Base-by-base conservation (phyloP, 2,113 vertebrate species). In the Cryptotis parvus region DNA sequence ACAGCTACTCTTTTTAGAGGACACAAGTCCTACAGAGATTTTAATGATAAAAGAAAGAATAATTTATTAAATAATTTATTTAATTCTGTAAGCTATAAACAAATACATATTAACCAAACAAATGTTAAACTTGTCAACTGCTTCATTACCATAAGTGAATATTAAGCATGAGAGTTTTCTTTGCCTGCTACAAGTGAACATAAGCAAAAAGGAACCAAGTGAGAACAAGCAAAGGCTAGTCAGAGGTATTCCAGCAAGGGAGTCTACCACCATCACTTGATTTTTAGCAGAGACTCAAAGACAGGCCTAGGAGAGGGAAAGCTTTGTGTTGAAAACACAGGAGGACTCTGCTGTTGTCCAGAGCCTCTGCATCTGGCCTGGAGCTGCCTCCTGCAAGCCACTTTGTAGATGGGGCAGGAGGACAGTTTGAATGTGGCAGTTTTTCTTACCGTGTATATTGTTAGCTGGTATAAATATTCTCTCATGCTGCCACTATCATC, bases 61-160 rank as follows among this genome's bases (percentile, higher is more conserved):
- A 80, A 70, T 75, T 61, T 84, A 70, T 82, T 91, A 66, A 80
- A 77, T 88, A 69, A 66, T 84, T 68, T 92, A 84, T n/a, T 77
- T 93, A 87, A 73, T 77, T 45, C 31, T 77, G 31, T 72, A 69
- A 78, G 82, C 80, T 68, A 89, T 65, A 84, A 92, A 86, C 75
- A 79, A 87, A 87, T 33, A 55, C 65, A 49, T 41, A 70, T 76
- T 83, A 85, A 29, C 22, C 33, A 90, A 89, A 84, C 24, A 69
- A 43, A 45, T 45, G n/a, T 31, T 89, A 89, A 94, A 55, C 49
- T 73, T 93, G 63, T 55, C 85, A 78, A 35, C 69, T 45, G 37
- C 55, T 89, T 92, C 55, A 74, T 78, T 89, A 41, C 31, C 58
- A 31, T 82, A 89, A 87, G 37, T 70, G 6, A 4, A 63, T 61